Base-by-base conservation (phyloP, 2,113 vertebrate species). In the Calidris pygmaea region DNA sequence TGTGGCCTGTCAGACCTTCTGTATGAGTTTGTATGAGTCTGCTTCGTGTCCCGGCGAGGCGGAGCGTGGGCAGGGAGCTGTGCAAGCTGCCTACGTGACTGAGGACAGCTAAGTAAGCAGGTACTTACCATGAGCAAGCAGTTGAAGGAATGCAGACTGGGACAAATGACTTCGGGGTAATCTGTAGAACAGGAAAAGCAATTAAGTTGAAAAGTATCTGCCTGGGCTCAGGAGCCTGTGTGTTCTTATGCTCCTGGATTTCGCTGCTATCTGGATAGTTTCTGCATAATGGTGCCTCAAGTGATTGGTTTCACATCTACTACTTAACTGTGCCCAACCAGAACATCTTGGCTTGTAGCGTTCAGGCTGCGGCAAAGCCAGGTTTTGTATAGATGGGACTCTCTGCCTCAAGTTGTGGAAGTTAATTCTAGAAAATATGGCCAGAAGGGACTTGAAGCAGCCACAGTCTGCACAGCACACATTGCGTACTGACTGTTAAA, bases 81-180 rank as follows among this genome's bases (percentile, higher is more conserved):
- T 39, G 73, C 24, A 17, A 35, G 67, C 82, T 88, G 95, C 2
- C 8, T 95, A 95, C 85, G 96, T 97, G 96, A 96, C 92, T 16
- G 8, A 55, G 90, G 92, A 63, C 93, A 92, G 96, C 93, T 93
- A 70, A 93, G 59, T 71, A 95, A 94, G 92, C 93, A 94, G 93
- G 95, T 94, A 77, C 87, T 95, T 88, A 74, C 59, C 75, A 18
- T 91, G 53, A 95, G 85, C 95, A 88, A 90, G 90, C 90, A 92
- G 71, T 41, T 66, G 82, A 85, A 93, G 92, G 90, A 92, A 91
- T 95, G 96, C 82, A 75, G 90, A 22, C 63, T 34, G 68, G 87
- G 82, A 92, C 68, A 91, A 83, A 90, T 74, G n/a, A 93, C 91
- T 96, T 72, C 29, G 24, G 82, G 63, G 78, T 81, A 80, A 35